Evolutionary conservation across 2,888 invertebrate genomes (phyloP).

Genomic region (Caradrina kadenii): DNA sequence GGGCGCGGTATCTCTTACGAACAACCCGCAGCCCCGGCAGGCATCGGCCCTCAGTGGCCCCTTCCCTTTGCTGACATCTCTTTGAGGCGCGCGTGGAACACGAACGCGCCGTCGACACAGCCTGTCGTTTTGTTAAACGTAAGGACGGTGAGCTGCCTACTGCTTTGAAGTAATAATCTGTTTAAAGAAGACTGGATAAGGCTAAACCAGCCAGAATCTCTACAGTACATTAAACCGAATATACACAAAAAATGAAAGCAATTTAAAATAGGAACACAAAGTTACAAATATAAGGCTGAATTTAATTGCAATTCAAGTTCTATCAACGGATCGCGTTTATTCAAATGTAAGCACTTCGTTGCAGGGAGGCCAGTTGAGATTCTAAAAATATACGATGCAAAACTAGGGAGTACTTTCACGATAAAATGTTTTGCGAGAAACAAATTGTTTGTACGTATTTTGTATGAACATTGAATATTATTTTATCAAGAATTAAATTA

Average conservation of each 20-base stretch:
- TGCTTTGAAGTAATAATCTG: no score
- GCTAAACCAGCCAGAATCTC: no score
- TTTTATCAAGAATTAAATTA: no score
- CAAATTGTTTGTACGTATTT: conserved; percentile 28
- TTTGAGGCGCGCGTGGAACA: no score
- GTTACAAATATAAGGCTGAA: conserved; percentile 38
- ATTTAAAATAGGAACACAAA: conserved; percentile 32
- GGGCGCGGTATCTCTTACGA: no score
- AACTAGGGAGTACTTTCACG: conserved; percentile 25
- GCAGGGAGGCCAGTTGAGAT: conserved; percentile 32
- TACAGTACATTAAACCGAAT: conserved; percentile 1
- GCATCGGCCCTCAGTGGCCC: no score
- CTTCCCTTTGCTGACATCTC: no score
- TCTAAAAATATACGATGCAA: conserved; percentile 46
- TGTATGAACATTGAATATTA: neutral
- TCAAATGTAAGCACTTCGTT: conserved; percentile 64
- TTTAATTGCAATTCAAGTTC: conserved; percentile 65
- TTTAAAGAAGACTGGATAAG: no score
- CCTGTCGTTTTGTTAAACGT: no score
- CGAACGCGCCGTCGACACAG: no score
- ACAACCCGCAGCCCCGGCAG: no score
- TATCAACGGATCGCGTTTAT: conserved; percentile 68
- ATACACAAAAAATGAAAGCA: conserved; percentile 4
- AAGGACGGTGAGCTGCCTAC: no score
- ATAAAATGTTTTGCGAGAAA: conserved; percentile 30